Conservation (phyloP, 2,888 invertebrate species). For the Hyalella azteca region DNA sequence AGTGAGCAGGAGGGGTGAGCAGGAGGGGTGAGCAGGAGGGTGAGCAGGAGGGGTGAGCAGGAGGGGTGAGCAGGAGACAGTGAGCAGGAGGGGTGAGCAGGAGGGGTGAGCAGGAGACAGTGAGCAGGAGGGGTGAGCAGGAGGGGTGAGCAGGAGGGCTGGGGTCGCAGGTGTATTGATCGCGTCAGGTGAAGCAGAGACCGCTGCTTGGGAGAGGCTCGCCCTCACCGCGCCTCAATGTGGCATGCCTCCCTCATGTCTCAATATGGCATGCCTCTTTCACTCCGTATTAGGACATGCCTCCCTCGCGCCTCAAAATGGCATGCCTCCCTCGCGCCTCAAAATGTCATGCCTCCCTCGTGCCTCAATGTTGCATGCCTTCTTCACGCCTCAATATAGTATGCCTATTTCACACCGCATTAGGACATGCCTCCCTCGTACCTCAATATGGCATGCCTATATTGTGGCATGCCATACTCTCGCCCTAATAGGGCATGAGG, state of each 20-base stretch:
- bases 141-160: background rate
- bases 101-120: background rate
- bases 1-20: background rate
- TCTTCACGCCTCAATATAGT: no score
- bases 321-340: no score
- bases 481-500: background rate
- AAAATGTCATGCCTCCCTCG: no score
- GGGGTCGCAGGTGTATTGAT: constrained; percentile 17
- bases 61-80: background rate
- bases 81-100: background rate
- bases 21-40: background rate
- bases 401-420: no score
- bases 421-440: no score
- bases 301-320: no score
- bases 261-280: no score
- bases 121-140: background rate
- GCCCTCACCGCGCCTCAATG: background rate
- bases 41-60: background rate
- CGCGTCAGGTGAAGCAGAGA: constrained; percentile 13
- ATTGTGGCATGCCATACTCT: no score
- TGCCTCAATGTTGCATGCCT: no score
- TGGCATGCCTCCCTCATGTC: no score
- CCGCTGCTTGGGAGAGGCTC: background rate
- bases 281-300: no score
- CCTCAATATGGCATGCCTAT: no score